A percentile compares a stretch with the other conserved stretches of the same genome.
These are phyloP conservation scores for Parelbella ahira DNA, from an alignment of 2,888 invertebrate species.

Conservation along the genomic window DNA sequence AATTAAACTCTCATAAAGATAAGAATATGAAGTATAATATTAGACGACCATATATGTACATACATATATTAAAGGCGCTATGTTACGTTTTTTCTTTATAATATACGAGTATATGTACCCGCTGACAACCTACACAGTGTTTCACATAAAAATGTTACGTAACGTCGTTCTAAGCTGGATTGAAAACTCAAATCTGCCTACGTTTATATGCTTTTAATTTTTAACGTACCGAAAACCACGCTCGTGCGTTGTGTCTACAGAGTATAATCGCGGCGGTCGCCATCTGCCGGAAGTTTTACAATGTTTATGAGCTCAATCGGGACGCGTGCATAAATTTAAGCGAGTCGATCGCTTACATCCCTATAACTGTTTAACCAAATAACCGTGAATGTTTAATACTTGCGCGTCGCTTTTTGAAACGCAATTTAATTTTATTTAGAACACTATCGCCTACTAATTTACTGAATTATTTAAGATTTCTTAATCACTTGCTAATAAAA, in stretches of 20 bases:
- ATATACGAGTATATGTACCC: too few relatives aligned
- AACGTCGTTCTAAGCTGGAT: not conserved
- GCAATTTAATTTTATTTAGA: too few relatives aligned
- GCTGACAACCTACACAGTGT: too few relatives aligned
- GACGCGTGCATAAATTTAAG: conserved; percentile 69
- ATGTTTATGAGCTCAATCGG: conserved; percentile 75
- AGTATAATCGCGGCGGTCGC: conserved; percentile 61
- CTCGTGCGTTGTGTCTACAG: conserved; percentile 27
- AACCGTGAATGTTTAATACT: conserved; percentile 45
- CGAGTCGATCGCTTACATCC: conserved; percentile 57
- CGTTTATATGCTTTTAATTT: conserved; percentile 14
- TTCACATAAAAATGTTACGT: not conserved
- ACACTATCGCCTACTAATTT: too few relatives aligned
- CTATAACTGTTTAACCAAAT: conserved; percentile 58
- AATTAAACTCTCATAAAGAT: too few relatives aligned
- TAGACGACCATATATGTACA: too few relatives aligned
- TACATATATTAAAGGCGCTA: too few relatives aligned
- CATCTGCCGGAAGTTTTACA: conserved; percentile 77
- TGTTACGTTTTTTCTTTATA: too few relatives aligned
- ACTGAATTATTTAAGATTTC: too few relatives aligned
- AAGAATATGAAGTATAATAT: too few relatives aligned
- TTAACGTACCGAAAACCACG: conserved; percentile 14
- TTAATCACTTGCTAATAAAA: too few relatives aligned
- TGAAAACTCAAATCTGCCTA: not conserved
- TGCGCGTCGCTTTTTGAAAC: too few relatives aligned